Evolutionary conservation across 2,888 invertebrate species (phyloP), one percentile per base, ranked within the genome.

Genomic region (Leucozona laternaria): DNA sequence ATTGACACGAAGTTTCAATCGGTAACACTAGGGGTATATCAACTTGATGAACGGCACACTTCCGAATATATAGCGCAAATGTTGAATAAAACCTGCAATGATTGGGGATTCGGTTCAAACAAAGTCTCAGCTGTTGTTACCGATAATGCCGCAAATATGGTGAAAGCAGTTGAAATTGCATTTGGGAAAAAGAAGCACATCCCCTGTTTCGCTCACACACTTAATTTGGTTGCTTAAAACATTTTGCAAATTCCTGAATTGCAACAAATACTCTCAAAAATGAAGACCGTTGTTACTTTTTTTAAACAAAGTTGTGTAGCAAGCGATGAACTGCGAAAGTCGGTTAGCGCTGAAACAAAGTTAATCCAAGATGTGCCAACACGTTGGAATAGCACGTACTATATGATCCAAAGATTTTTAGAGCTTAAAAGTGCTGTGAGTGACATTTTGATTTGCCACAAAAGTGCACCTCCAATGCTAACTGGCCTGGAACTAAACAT

Each of bases 81-180:
- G 60, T 58, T 83, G 3, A 72, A 58, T 66, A 79, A 70, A 37
- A 79, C 68, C 34, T 85, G 75, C 60, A 25, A 60, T 58, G 76
- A 84, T 53, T 79, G 79, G 85, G 68, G 76, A n/a, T 48, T 78
- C 48, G 76, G 50, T 15, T 45, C 31, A 80, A 78, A 73, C 17
- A 81, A 85, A 71, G 76, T 85, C 17, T 73, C 81, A 20, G 70
- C 81, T 3, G 80, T 80, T 72, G 83, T 70, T 62, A 88, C 88
- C 6, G 83, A 81, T 34, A 85, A 82, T 64, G 78, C 81, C 10
- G 71, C 78, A 20, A 88, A 88, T 70, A 88, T 88, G 60, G 70
- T 80, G 20, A 81, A 68, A 64, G 80, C 81, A 1, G 75, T 84
- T 17, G 81, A 73, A 48, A 58, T 78, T 20, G 71, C 73, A 58